Evolutionary conservation across 2,888 invertebrate genomes (phyloP), one percentile per base, ranked within the genome.

Genomic region (Scaptomyza caliginosa): DNA sequence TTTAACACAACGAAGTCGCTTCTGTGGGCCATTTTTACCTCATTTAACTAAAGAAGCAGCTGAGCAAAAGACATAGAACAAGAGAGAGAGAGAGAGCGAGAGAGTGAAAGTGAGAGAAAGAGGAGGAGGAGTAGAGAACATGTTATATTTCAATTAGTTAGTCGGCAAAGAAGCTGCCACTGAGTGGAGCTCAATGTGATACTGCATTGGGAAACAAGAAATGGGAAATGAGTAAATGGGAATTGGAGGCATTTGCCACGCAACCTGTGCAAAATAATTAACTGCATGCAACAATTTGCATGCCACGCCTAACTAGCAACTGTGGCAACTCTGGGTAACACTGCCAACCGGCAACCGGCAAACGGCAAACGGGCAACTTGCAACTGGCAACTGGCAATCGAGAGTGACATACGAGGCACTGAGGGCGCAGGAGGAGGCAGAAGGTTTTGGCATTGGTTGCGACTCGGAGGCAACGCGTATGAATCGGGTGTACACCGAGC

Each of bases 241-340:
- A 30, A 30, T 10, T 28, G 28, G 45, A 19, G 63, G 59, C 50
- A 57, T 52, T 52, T 13, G 57, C 71, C 72, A 66, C 59, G 77
- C 39, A 78, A 85, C 85, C 86, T 79, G 80, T 69, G 80, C 86
- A 78, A 86, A 77, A 86, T 83, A 83, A 83, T 83, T 83, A 83
- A 83, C 83, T 83, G 83, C 86, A 83, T 86, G 82, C 86, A 86
- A 83, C 82, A 83, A 83, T 83, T 83, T 86, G 71, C 69, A 71
- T 66, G 86, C 70, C 69, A 67, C 79, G 79, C 83, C 82, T 77
- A 83, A 72, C 75, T 69, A 56, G 58, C 65, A 43, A 58, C 71
- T 34, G 67, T 45, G 63, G 63, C 43, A 66, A 51, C 64, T 30
- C 46, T 10, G 40, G 51, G 38, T 39, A 26, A 26, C 11, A 36